Conservation (phyloP, 2,113 vertebrate species). For the Spea multiplicata region DNA sequence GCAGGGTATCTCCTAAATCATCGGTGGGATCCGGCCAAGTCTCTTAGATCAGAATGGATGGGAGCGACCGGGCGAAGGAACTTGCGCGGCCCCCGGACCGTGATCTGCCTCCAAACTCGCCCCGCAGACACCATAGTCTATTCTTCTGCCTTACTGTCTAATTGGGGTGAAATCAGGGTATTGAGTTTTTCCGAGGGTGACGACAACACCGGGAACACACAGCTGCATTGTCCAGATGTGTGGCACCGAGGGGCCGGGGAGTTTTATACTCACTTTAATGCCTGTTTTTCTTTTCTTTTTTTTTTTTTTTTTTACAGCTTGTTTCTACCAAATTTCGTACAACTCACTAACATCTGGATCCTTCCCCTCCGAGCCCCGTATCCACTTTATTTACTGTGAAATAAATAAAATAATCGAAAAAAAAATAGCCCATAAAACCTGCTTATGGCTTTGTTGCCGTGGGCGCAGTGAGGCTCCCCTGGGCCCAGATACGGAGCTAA, state of each 20-base stretch:
- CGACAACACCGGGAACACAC: conserved; percentile 70
- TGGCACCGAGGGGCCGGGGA: conserved; percentile 67
- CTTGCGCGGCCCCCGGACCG: background rate
- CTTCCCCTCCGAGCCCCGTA: conserved; percentile 70
- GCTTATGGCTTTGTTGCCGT: background rate
- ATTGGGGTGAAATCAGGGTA: conserved; percentile 78
- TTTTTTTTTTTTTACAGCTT: conserved; percentile 70
- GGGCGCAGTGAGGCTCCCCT: conserved; percentile 13
- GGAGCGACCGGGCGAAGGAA: background rate
- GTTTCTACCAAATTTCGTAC: conserved; percentile 77
- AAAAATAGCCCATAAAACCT: conserved; percentile 64
- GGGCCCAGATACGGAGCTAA: background rate
- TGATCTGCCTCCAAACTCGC: background rate
- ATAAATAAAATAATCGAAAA: conserved; percentile 59
- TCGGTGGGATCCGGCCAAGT: background rate
- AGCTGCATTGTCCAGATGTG: conserved; percentile 77
- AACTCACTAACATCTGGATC: conserved; percentile 73
- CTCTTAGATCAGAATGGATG: background rate
- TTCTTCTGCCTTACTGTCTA: conserved; percentile 66
- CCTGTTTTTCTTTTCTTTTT: conserved; percentile 45
- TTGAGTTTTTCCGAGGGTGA: conserved; percentile 68
- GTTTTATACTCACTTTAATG: conserved; percentile 61
- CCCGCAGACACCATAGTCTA: conserved; percentile 49
- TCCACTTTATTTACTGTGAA: conserved; percentile 71
- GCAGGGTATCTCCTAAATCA: background rate